phyloP scores from a whole-genome alignment of 2,113 vertebrate species.

The Gymnobelideus leadbeateri region DNA sequence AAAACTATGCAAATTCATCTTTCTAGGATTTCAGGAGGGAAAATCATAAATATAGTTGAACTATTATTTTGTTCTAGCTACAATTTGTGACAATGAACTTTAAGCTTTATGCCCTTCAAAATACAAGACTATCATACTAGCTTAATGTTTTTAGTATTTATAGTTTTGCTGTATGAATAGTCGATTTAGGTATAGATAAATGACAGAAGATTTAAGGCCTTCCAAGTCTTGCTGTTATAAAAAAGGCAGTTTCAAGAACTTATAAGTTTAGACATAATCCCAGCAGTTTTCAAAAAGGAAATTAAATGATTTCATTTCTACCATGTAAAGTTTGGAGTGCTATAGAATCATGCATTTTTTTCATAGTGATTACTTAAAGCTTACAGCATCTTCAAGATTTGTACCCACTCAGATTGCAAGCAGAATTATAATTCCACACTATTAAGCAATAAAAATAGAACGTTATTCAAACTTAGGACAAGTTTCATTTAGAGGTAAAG shows the following conservation, averaged over 20 bases:
- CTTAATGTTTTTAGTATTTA: neutral
- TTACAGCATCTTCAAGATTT: neutral
- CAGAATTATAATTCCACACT: slow-evolving; percentile 46
- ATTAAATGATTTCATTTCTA: neutral
- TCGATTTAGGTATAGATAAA: neutral
- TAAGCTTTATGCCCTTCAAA: neutral
- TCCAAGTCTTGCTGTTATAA: neutral
- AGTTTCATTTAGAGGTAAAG: slow-evolving; percentile 62
- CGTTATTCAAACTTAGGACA: slow-evolving; percentile 42
- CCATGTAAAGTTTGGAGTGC: neutral
- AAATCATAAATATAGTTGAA: neutral
- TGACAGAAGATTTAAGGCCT: neutral
- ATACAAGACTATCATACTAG: neutral
- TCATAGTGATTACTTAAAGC: neutral
- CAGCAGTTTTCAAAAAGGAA: neutral
- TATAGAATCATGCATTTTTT: neutral
- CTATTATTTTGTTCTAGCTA: neutral
- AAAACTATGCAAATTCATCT: neutral
- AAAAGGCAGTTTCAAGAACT: neutral
- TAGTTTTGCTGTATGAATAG: neutral
- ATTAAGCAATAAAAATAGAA: slow-evolving; percentile 53
- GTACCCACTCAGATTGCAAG: slow-evolving; percentile 13
- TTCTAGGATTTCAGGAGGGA: neutral
- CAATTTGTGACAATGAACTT: neutral
- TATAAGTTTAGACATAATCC: neutral